Evolutionary conservation across 2,888 invertebrate species (phyloP).

Genomic region (Lymantria monacha): DNA sequence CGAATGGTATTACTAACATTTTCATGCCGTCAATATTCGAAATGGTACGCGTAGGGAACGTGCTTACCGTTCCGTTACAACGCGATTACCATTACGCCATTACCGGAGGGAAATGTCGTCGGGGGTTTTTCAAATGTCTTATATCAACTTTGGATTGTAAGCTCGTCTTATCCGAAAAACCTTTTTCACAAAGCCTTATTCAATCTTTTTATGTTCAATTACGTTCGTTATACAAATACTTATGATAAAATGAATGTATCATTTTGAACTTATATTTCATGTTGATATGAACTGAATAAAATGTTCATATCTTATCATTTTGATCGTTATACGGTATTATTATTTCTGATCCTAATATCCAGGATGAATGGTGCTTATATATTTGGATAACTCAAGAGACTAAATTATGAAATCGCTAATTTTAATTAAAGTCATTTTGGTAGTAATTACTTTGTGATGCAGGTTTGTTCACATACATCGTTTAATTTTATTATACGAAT

Average conservation of each 20-base stretch:
- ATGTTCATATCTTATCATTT: background rate
- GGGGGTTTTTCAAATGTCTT: constrained; percentile 40
- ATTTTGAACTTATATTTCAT: background rate
- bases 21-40: constrained; percentile 56
- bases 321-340: no score
- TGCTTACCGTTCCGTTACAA: constrained; percentile 49
- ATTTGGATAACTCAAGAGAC: no score
- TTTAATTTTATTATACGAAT: no score
- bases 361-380: no score
- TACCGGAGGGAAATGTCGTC: constrained; percentile 39
- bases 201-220: constrained; percentile 11
- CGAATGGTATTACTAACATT: constrained; percentile 54
- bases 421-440: no score
- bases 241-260: background rate
- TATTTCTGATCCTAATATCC: no score
- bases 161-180: constrained; percentile 25
- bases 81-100: constrained; percentile 51
- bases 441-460: no score
- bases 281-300: background rate
- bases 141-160: constrained; percentile 31
- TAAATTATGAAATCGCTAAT: no score
- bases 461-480: no score
- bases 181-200: constrained; percentile 15
- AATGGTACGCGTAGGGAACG: constrained; percentile 42
- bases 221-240: background rate